Conservation (phyloP, 2,113 vertebrate species). For the Bothrops jararaca region DNA sequence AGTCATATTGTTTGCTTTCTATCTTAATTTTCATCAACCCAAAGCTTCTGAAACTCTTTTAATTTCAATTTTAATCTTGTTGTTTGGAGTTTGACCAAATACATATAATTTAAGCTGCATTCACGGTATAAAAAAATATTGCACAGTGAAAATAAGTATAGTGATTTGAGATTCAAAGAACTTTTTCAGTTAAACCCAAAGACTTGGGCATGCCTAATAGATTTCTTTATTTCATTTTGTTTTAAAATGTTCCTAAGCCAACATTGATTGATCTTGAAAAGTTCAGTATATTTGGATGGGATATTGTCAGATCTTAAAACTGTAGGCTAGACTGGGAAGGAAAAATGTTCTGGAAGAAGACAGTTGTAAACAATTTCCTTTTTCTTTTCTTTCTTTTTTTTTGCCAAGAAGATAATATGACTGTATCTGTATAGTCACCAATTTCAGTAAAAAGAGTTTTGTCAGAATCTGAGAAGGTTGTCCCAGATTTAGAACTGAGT, state of each 20-base stretch:
- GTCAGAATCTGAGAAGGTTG: not conserved
- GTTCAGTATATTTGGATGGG: not conserved
- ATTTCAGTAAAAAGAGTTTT: not conserved
- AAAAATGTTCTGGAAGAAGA: not conserved
- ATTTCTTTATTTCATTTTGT: not conserved
- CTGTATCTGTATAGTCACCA: not conserved
- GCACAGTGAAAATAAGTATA: not conserved
- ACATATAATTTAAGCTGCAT: rapidly evolving
- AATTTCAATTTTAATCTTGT: not conserved
- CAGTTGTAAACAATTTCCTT: not conserved
- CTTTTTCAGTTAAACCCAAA: not conserved
- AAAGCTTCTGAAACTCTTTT: not conserved
- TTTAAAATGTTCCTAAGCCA: not conserved
- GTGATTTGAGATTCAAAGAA: not conserved
- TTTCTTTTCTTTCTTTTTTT: not conserved
- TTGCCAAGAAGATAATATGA: not conserved
- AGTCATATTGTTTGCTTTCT: not conserved
- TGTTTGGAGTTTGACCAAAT: not conserved
- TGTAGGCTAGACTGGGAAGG: not conserved
- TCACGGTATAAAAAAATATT: not conserved
- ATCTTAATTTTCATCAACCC: not conserved
- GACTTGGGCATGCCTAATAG: not conserved
- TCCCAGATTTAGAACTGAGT: not conserved
- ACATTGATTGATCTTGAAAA: not conserved
- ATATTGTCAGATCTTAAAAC: not conserved